Evolutionary conservation across 2,797 vertebrate species (phyloP).

Genomic region (Kryptopterus vitreolus): DNA sequence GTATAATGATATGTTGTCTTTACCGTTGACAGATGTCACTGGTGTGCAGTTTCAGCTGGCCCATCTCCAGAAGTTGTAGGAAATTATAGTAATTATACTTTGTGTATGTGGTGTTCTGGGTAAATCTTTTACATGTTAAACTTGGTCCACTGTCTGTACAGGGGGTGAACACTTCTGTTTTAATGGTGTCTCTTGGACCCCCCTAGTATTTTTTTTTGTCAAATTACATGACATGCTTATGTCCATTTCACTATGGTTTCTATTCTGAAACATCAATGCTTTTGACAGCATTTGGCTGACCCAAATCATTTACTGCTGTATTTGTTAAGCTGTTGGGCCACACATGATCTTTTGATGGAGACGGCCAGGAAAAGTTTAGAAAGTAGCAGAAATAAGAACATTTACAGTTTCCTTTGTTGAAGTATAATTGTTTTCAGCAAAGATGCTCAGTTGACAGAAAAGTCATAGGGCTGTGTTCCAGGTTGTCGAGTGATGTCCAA

Average conservation of each 20-base stretch:
- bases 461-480: not conserved
- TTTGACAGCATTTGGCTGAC: not conserved
- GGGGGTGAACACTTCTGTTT: not conserved
- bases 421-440: not conserved
- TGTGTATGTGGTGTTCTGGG: not conserved
- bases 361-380: not conserved
- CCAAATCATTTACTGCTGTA: not conserved
- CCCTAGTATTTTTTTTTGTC: not conserved
- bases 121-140: not conserved
- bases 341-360: not conserved
- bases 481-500: not conserved
- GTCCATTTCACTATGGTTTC: not conserved
- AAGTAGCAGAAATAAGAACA: not conserved
- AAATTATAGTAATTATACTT: conserved; percentile 36
- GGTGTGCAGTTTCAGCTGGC: conserved; percentile 9
- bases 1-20: not conserved
- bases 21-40: conserved; percentile 27
- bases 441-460: not conserved
- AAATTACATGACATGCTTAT: not conserved
- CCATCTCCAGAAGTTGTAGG: conserved; percentile 5
- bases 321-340: not conserved
- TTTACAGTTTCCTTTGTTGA: not conserved
- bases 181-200: not conserved
- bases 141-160: not conserved
- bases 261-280: not conserved